Evolutionary conservation across 2,888 invertebrate genomes (phyloP), one percentile per base, ranked within the genome.

Genomic region (Alsophila aescularia): DNA sequence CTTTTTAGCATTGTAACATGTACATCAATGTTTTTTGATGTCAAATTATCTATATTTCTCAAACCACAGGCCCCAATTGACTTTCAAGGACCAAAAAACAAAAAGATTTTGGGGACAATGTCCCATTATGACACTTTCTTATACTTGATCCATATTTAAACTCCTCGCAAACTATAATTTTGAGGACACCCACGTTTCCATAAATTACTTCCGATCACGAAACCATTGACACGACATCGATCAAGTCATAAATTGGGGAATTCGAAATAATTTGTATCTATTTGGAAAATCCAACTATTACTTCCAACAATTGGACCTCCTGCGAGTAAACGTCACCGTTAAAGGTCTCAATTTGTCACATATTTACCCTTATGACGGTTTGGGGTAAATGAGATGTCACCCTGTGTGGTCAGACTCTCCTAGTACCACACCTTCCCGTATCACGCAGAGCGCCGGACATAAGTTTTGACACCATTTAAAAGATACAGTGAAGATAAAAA

Each of bases 401-500:
- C 73, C 70, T 90, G 90, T 87, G 90, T 86, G 90, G 90, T 69
- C 82, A 73, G 51, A 56, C 72, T 74, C 83, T 83, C 83, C 82
- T 79, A 74, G 80, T 65, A 79, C 70, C 73, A 58, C 65, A 86
- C 82, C 90, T 90, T 90, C 89, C 90, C 90, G 88, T 87, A 70
- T 79, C 91, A 88, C 81, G 87, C 86, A 75, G 90, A 62, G 90
- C 69, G 66, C 77, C 81, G 85, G 87, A 91, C 90, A 91, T 79
- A 78, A 69, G 82, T 87, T 90, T 90, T 91, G 89, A 90, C 90
- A 84, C 90, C 81, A 83, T 88, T 52, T 84, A 79, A n/a, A 56
- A 83, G 90, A 90, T 90, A 84, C 68, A 62, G 64, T 43, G 53
- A 42, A 81, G 87, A 89, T 89, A 90, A 88, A 79, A 79, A 84